phyloP scores from a whole-genome alignment of 2,888 invertebrate species.

The Aphodius granarius region DNA sequence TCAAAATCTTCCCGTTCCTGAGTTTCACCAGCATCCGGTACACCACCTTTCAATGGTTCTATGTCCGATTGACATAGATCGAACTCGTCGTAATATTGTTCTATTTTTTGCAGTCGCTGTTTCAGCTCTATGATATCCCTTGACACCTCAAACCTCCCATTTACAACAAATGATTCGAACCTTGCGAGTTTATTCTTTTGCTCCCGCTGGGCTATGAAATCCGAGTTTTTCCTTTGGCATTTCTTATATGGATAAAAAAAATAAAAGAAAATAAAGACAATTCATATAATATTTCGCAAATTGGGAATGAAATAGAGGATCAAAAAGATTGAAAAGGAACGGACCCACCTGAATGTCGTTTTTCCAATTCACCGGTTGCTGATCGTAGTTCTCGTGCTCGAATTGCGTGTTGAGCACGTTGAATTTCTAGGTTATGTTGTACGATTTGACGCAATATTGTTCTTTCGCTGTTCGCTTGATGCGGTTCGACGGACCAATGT shows the following conservation, averaged over 20 bases:
- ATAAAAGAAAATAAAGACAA: background rate
- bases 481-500: background rate
- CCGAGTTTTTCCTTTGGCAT: background rate
- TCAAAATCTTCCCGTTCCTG: background rate
- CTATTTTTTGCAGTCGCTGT: background rate
- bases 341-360: background rate
- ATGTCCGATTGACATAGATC: background rate
- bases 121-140: background rate
- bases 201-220: background rate
- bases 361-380: background rate
- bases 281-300: background rate
- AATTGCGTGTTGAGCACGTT: background rate
- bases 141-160: background rate
- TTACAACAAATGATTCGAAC: background rate
- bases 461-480: background rate
- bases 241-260: background rate
- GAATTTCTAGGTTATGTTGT: background rate
- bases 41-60: background rate
- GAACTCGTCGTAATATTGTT: background rate
- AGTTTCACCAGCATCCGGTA: background rate
- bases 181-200: background rate
- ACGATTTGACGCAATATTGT: background rate
- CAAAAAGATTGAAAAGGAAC: background rate
- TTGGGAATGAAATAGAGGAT: background rate
- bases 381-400: background rate